Base-by-base conservation (phyloP, 1,140 invertebrate species). In the Lethrus apterus region DNA sequence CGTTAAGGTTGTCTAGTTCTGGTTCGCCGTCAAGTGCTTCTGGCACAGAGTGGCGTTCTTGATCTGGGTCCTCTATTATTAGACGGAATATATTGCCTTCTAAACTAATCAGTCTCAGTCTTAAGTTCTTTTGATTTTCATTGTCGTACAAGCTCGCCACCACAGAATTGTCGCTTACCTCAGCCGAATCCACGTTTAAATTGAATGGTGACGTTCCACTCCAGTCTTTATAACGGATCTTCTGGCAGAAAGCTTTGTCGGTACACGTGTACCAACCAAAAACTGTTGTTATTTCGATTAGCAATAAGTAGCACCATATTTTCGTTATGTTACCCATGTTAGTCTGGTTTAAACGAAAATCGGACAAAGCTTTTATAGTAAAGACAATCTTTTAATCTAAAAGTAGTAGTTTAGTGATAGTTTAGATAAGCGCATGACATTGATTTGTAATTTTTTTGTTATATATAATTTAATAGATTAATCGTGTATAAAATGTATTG, bases 191-290 rank as follows among this genome's bases (percentile, higher is more conserved):
- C 5, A n/a, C 23, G 5, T 7, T 7, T 26, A 42, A 18, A 14
- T 29, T 7, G n/a, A 29, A 42, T 3, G 23, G 24, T 9, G 40
- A 29, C 9, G 24, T 24, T 2, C 23, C 40, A n/a, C n/a, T n/a
- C 10, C 18, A 42, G 11, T 5, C 23, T 29, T 29, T 42, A 14
- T 29, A 23, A 1, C 40, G 21, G 14, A 42, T 42, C 7, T 21
- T 42, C 18, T 29, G 21, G 19, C 40, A 42, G 23, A 42, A 42
- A 1, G 23, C 14, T 15, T 42, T 42, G 4, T 42, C 40, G 7
- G 24, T 24, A 17, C 40, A 42, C 15, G 40, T 42, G 14, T 29
- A 42, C 40, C 40, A 42, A 15, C 11, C 10, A 29, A 15, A 4
- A 26, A 42, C 14, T 7, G 21, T 15, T 14, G 23, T 26, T n/a